Percentiles rank a stretch among this genome's conserved stretches.
These are phyloP conservation scores for Carlito syrichta DNA, from an alignment of 2,113 vertebrate species.

Conservation along the genomic window DNA sequence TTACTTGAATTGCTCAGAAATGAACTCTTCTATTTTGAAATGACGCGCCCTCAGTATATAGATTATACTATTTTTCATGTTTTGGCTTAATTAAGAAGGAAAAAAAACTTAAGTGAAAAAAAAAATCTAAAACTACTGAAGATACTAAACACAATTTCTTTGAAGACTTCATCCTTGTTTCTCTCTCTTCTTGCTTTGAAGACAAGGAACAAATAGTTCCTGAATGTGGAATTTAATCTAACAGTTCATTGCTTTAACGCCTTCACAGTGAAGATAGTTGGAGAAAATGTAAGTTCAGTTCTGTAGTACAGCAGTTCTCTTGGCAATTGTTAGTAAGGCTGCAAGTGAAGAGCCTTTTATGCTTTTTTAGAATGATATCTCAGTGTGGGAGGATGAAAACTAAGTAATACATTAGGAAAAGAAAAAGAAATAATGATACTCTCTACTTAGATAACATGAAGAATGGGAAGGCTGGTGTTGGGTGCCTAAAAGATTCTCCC, in stretches of 20 bases:
- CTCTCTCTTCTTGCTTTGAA: conserved; percentile 35
- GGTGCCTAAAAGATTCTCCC: not conserved
- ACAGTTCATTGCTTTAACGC: not conserved
- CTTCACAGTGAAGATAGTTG: not conserved
- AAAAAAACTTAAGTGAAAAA: not conserved
- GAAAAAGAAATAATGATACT: not conserved
- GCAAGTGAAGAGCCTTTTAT: not conserved
- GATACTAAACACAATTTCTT: not conserved
- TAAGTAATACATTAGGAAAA: conserved; percentile 25
- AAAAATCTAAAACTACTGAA: not conserved
- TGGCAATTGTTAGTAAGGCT: not conserved
- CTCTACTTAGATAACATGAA: not conserved
- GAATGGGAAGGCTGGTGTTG: not conserved
- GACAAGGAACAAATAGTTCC: conserved; percentile 18
- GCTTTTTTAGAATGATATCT: not conserved
- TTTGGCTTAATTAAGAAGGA: not conserved
- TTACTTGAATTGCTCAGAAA: not conserved
- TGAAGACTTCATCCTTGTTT: not conserved
- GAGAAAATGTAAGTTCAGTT: not conserved
- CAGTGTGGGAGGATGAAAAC: not conserved
- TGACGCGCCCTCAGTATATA: not conserved
- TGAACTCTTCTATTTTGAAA: conserved; percentile 10
- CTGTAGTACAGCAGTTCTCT: not conserved
- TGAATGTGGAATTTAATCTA: not conserved
- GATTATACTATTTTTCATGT: not conserved